Conservation (phyloP, 2,113 vertebrate species). For the Petrocephalus microphthalmus region DNA sequence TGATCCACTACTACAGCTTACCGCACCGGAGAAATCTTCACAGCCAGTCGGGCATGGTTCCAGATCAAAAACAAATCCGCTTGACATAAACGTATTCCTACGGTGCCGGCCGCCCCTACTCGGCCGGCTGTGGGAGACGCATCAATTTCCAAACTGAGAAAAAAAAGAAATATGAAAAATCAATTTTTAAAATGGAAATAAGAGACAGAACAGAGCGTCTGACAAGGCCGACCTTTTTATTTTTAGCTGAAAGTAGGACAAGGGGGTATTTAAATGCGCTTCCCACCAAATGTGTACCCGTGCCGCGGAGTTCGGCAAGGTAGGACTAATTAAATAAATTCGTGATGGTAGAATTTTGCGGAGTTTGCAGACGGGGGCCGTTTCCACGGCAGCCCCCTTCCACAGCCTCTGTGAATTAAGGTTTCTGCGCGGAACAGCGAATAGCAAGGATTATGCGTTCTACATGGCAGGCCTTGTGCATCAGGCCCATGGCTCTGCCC, state of each 20-base stretch:
- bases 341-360: constrained; percentile 6
- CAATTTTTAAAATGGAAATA: background rate
- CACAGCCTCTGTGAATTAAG: constrained; percentile 23
- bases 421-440: constrained; percentile 29
- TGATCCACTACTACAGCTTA: constrained; percentile 11
- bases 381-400: constrained; percentile 15
- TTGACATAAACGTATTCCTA: constrained; percentile 18
- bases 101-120: background rate
- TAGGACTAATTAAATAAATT: constrained; percentile 22
- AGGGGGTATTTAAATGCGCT: background rate
- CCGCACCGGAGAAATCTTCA: constrained; percentile 9
- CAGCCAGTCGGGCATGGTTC: background rate
- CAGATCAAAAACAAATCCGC: constrained; percentile 14
- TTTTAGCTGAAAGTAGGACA: background rate
- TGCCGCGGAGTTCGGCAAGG: constrained; percentile 9
- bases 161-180: constrained; percentile 7
- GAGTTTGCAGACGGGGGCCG: constrained; percentile 13
- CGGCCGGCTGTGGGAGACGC: background rate
- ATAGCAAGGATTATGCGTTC: constrained; percentile 45
- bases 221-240: background rate
- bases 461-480: constrained; percentile 45
- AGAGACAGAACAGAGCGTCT: background rate
- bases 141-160: background rate
- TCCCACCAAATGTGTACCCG: background rate
- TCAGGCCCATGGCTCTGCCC: constrained; percentile 43